phyloP scores from a whole-genome alignment of 2,888 invertebrate species.

The Mongoloraphidia duomilia region DNA sequence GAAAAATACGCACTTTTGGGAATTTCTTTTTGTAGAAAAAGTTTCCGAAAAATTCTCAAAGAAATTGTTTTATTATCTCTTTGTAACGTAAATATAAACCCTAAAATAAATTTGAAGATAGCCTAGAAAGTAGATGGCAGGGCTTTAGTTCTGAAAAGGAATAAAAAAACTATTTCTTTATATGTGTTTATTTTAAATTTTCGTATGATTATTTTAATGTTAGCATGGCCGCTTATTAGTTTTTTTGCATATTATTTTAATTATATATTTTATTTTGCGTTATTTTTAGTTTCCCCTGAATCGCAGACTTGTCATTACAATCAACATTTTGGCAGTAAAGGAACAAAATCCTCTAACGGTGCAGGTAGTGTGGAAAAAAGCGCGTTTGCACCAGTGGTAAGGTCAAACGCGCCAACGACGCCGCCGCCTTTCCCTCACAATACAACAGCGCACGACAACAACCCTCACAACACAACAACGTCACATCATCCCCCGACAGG shows the following conservation, averaged over 20 bases:
- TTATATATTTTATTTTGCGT: slow-evolving; percentile 12
- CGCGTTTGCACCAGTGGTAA: slow-evolving; percentile 42
- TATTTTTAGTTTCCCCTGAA: slow-evolving; percentile 27
- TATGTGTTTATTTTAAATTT: slow-evolving; percentile 9
- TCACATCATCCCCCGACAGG: slow-evolving; percentile 40
- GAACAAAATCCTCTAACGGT: no score
- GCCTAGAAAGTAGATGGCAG: no score
- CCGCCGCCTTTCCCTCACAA: slow-evolving; percentile 30
- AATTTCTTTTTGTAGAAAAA: no score
- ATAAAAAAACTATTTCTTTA: background rate
- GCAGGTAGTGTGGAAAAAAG: slow-evolving; percentile 26
- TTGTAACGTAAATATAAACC: no score
- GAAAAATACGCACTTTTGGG: no score
- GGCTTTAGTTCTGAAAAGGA: no score
- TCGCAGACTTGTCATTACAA: slow-evolving; percentile 21
- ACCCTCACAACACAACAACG: slow-evolving; percentile 32
- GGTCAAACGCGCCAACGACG: slow-evolving; percentile 32
- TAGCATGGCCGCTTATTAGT: slow-evolving; percentile 1
- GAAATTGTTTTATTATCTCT: no score
- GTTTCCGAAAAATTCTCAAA: no score
- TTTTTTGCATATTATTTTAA: background rate
- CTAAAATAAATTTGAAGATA: no score
- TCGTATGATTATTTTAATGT: slow-evolving; percentile 9
- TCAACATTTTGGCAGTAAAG: slow-evolving; percentile 19
- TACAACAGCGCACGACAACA: slow-evolving; percentile 37